Conservation (phyloP, 2,797 vertebrate species). For the Carapus acus region DNA sequence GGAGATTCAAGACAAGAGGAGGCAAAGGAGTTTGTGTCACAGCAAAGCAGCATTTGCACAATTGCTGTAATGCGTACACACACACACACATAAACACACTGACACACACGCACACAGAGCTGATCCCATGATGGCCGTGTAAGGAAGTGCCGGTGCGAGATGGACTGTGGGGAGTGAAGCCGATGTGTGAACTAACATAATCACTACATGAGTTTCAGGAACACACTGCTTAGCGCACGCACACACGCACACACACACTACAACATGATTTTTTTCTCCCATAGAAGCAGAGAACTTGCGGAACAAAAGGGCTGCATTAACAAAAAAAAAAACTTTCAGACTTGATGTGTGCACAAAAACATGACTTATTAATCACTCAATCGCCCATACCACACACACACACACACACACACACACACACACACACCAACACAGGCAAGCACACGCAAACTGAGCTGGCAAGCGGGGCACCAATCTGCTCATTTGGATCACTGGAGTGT, state of each 20-base stretch:
- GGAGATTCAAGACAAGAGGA: constrained; percentile 20
- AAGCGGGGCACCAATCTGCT: too few relatives aligned
- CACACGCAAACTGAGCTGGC: constrained; percentile 12
- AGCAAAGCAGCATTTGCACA: constrained; percentile 11
- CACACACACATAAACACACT: neutral
- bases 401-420: constrained; percentile 18
- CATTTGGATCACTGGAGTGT: too few relatives aligned
- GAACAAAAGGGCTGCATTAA: too few relatives aligned
- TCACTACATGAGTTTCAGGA: constrained; percentile 69
- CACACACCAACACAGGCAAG: constrained; percentile 29
- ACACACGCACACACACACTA: neutral
- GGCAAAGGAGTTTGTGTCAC: constrained; percentile 17
- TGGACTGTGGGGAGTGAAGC: constrained; percentile 22
- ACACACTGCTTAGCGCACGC: constrained; percentile 35
- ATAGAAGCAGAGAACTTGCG: constrained; percentile 59
- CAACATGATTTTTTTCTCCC: too few relatives aligned
- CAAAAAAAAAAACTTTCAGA: too few relatives aligned
- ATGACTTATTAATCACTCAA: constrained; percentile 36
- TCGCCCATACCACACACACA: constrained; percentile 44
- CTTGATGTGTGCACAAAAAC: constrained; percentile 17
- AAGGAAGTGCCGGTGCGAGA: constrained; percentile 26
- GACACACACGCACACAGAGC: neutral
- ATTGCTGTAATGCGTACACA: neutral
- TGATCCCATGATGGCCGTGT: constrained; percentile 32
- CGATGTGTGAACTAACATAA: constrained; percentile 65